A percentile compares a stretch with the other conserved stretches of the same genome.
phyloP scores from a whole-genome alignment of 2,797 vertebrate genomes.

The Oreochromis grahami region DNA sequence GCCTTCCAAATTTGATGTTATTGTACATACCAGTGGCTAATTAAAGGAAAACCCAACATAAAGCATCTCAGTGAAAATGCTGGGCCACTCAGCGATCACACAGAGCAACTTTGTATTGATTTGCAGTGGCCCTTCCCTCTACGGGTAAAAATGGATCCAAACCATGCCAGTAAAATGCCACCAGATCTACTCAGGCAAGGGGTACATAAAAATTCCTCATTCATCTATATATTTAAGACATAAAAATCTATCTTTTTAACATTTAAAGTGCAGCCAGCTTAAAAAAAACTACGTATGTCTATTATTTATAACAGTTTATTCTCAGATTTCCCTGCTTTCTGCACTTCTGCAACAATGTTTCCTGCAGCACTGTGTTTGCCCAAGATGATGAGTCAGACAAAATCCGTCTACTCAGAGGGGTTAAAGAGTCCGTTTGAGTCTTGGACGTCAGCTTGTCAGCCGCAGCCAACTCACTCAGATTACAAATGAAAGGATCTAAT shows the following conservation, averaged over 20 bases:
- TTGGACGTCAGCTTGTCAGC: slow-evolving; percentile 48
- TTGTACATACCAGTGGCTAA: background rate
- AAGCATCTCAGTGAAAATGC: background rate
- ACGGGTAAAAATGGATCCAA: background rate
- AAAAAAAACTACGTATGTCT: background rate
- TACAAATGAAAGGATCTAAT: slow-evolving; percentile 66
- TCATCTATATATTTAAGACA: background rate
- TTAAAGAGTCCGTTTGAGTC: slow-evolving; percentile 51
- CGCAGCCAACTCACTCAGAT: slow-evolving; percentile 55
- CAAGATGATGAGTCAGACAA: slow-evolving; percentile 11
- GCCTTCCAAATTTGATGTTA: background rate
- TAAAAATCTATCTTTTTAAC: background rate
- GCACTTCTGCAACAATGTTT: background rate
- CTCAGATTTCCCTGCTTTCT: background rate
- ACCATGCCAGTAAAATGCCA: background rate
- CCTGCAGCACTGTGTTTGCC: background rate
- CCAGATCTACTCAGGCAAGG: background rate
- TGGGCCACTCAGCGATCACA: background rate
- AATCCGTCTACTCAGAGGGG: slow-evolving; percentile 45
- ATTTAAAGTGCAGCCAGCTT: background rate
- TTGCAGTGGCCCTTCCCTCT: background rate
- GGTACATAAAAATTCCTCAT: background rate
- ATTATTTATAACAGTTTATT: background rate
- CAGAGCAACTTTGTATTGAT: background rate
- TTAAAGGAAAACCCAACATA: background rate